Base-by-base conservation (phyloP, 92 coral and sea anemone species). In the Epizoanthus stellaris region DNA sequence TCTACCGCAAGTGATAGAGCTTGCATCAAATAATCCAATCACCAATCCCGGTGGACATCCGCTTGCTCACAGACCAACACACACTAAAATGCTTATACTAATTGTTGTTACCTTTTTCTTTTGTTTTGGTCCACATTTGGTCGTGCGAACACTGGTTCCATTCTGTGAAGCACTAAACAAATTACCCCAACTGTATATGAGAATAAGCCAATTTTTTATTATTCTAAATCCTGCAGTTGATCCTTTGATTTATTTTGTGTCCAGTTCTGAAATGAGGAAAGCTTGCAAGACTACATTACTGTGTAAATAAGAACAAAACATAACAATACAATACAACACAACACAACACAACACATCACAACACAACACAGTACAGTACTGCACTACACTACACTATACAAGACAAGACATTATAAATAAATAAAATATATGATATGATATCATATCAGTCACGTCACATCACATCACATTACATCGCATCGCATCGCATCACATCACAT, bases 211-310 rank as follows among this genome's bases (percentile, higher is more conserved):
- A 12, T 23, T 67, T 12, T 43, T 67, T 3, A 1, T 67, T 67
- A 16, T 67, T 67, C 14, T 67, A 38, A 66, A 66, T 23, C 42
- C 71, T 66, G 71, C 42, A 23, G 4, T 66, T 21, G 9, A 66
- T 66, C 71, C 71, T 23, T 66, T 0, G 71, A 66, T 66, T 66
- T 66, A 66, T 66, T 66, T 10, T 66, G 71, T 34, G 71, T 66
- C 71, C 71, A 66, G 13, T 11, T 23, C 71, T 2, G 71, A 66
- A 66, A 66, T 66, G 13, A 38, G 71, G 4, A 66, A 66, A 20
- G 75, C 75, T 13, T 39, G 56, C 14, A 69, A 69, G 75, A 69
- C n/a, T n/a, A n/a, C n/a, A n/a, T n/a, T n/a, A n/a, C n/a, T n/a
- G n/a, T n/a, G n/a, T n/a, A n/a, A n/a, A n/a, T n/a, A n/a, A n/a